phyloP scores from a whole-genome alignment of 2,797 vertebrate species.

The Melanotaenia maccullochi region DNA sequence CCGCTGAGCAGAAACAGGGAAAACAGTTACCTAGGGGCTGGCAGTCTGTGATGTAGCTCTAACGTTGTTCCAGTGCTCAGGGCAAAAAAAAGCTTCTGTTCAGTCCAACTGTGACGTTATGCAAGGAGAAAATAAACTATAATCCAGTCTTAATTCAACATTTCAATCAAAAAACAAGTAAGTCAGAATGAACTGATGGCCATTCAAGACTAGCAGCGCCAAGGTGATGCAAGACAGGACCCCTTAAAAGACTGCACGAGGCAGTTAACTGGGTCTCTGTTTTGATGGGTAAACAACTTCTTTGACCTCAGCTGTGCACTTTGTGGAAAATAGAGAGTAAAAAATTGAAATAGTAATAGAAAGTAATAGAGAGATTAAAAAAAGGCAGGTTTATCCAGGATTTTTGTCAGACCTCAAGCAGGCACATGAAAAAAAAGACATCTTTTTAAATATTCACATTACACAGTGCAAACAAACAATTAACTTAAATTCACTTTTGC shows the following conservation, averaged over 20 bases:
- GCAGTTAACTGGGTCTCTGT: conserved; percentile 48
- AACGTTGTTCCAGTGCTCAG: conserved; percentile 55
- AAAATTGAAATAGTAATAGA: conserved; percentile 41
- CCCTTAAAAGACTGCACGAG: conserved; percentile 32
- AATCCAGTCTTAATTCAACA: conserved; percentile 61
- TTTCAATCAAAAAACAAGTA: conserved; percentile 64
- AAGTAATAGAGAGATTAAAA: conserved; percentile 25
- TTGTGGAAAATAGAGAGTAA: conserved; percentile 8
- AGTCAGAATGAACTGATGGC: conserved; percentile 48
- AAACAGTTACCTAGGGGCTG: conserved; percentile 65
- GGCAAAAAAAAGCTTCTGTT: conserved; percentile 56
- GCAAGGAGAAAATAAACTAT: conserved; percentile 58
- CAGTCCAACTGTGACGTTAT: conserved; percentile 67
- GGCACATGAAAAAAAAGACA: conserved; percentile 34
- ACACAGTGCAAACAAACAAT: neutral
- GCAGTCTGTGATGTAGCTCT: conserved; percentile 54
- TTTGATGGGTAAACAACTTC: conserved; percentile 39
- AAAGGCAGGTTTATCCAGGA: conserved; percentile 53
- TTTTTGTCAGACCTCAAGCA: conserved; percentile 36
- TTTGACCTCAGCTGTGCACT: conserved; percentile 38
- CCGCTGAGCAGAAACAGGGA: conserved; percentile 64
- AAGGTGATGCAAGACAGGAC: conserved; percentile 46
- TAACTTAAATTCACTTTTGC: neutral
- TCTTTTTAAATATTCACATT: conserved; percentile 1
- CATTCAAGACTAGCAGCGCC: conserved; percentile 53